Conservation (phyloP, 2,797 vertebrate species). For the Pangasius macronema region DNA sequence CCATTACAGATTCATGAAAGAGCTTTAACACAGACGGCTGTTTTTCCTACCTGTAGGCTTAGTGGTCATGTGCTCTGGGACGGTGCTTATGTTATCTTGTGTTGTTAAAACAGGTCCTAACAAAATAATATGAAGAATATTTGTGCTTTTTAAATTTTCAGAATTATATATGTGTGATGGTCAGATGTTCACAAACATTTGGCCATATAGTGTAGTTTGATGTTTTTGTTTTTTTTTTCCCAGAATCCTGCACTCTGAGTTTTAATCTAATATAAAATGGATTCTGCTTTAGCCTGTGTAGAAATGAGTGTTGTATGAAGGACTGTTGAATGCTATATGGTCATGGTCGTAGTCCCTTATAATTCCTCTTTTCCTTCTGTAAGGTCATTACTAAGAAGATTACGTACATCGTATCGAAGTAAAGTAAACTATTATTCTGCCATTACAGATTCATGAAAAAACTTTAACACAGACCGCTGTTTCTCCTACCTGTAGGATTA, state of each 20-base stretch:
- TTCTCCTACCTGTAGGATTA: slow-evolving; percentile 14
- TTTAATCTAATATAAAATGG: slow-evolving; percentile 8
- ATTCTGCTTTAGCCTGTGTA: not conserved
- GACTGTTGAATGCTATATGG: not conserved
- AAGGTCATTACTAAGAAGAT: no score
- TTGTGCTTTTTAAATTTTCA: not conserved
- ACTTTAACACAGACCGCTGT: not conserved
- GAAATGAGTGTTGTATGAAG: not conserved
- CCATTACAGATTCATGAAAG: not conserved
- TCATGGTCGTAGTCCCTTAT: not conserved
- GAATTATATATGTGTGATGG: not conserved
- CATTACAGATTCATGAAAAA: not conserved
- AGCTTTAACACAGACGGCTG: not conserved
- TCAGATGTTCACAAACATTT: not conserved
- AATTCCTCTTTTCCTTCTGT: no score
- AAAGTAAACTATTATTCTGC: no score
- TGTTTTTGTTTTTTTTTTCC: not conserved
- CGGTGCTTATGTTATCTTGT: not conserved
- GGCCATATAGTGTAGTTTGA: not conserved
- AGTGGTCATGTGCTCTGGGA: not conserved
- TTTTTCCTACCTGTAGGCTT: not conserved
- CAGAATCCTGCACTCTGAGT: not conserved
- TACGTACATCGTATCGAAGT: no score
- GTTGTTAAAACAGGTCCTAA: not conserved
- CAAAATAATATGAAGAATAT: not conserved